phyloP scores from a whole-genome alignment of 2,888 invertebrate genomes.

The Rotaria socialis region DNA sequence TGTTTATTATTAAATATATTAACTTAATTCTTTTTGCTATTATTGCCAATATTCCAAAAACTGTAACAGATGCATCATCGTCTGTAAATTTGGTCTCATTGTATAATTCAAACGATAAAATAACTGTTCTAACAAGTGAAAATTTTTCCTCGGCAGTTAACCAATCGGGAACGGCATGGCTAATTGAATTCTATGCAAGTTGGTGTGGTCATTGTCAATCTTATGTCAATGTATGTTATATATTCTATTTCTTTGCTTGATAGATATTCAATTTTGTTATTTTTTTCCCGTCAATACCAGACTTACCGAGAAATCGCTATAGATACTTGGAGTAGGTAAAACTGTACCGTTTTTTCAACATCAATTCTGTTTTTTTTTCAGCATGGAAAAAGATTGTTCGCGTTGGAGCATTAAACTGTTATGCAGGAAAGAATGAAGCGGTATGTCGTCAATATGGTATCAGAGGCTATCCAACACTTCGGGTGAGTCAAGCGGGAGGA shows the following conservation, averaged over 20 bases:
- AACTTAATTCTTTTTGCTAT: background rate
- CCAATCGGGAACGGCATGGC: slow-evolving; percentile 16
- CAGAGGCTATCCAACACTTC: background rate
- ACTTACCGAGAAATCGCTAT: slow-evolving; percentile 1
- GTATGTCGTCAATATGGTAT: background rate
- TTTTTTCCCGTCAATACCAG: background rate
- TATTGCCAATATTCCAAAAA: background rate
- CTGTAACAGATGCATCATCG: background rate
- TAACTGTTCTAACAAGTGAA: background rate
- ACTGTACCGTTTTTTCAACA: background rate
- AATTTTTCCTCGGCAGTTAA: background rate
- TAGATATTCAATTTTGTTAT: background rate
- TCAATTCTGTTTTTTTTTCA: background rate
- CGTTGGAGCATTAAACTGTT: slow-evolving; percentile 19
- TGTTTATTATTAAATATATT: background rate
- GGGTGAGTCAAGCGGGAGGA: background rate
- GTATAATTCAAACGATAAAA: background rate
- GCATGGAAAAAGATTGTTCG: background rate
- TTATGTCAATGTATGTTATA: background rate
- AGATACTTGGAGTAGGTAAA: background rate
- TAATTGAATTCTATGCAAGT: slow-evolving; percentile 10
- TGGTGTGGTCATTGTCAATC: slow-evolving; percentile 12
- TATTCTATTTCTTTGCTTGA: background rate
- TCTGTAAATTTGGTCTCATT: background rate
- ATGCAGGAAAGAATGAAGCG: background rate